phyloP scores from a whole-genome alignment of 2,888 invertebrate species.

The Escarpia spicata region DNA sequence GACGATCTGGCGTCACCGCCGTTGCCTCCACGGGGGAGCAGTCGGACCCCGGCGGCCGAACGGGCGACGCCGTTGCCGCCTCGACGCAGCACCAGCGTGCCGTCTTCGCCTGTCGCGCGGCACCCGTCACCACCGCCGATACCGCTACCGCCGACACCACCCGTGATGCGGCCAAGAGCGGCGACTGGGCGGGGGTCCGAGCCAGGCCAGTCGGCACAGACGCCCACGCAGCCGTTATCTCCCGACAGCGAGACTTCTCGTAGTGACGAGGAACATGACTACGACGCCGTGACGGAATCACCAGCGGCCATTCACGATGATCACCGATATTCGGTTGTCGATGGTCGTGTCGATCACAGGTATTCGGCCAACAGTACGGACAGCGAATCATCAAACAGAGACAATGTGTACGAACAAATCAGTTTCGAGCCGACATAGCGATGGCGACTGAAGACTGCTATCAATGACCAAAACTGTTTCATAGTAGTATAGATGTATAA shows the following conservation, averaged over 20 bases:
- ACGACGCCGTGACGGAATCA: background rate
- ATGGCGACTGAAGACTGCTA: background rate
- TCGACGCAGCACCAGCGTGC: background rate
- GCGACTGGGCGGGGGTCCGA: background rate
- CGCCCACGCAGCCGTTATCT: background rate
- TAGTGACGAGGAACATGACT: constrained; percentile 2
- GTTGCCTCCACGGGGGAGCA: background rate
- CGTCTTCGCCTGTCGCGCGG: background rate
- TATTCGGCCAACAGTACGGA: background rate
- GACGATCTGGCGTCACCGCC: background rate
- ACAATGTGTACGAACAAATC: background rate
- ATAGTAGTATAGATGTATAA: background rate
- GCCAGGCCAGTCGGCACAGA: background rate
- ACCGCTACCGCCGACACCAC: background rate
- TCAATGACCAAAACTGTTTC: background rate
- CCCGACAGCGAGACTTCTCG: background rate
- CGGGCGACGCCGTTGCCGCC: background rate
- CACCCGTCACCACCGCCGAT: background rate
- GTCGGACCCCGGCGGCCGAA: background rate
- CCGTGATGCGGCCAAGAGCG: background rate
- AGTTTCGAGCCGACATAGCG: background rate
- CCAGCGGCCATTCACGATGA: background rate
- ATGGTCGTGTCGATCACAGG: background rate
- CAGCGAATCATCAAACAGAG: background rate
- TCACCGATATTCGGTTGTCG: constrained; percentile 2